phyloP scores from a whole-genome alignment of 2,113 vertebrate species.

The Rissa tridactyla region DNA sequence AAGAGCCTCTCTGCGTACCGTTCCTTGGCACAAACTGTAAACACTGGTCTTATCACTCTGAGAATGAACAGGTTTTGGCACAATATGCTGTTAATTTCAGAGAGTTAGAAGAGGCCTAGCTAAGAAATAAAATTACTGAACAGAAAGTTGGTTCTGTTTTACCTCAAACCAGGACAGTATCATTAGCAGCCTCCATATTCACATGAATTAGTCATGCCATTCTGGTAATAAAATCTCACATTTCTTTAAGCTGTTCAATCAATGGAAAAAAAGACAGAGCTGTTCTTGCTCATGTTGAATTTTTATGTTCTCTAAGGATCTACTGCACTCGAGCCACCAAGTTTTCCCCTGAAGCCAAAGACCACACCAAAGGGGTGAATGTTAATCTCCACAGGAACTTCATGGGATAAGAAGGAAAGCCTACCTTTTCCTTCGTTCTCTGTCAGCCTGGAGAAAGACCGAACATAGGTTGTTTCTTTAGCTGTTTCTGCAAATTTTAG shows the following conservation, averaged over 20 bases:
- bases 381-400: neutral
- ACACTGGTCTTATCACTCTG: too few relatives aligned
- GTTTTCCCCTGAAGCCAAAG: neutral
- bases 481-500: neutral
- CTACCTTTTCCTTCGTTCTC: neutral
- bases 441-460: accelerated
- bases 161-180: too few relatives aligned
- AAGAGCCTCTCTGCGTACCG: too few relatives aligned
- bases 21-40: too few relatives aligned
- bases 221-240: neutral
- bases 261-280: neutral
- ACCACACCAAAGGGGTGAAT: accelerated
- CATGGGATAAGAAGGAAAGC: neutral
- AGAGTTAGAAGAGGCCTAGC: too few relatives aligned
- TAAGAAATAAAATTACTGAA: too few relatives aligned
- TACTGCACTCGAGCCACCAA: neutral
- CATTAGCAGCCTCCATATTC: neutral
- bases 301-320: neutral
- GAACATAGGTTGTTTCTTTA: neutral
- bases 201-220: neutral
- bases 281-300: neutral
- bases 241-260: neutral
- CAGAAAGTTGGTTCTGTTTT: too few relatives aligned
- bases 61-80: too few relatives aligned
- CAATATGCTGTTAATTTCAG: too few relatives aligned